Base-by-base conservation (phyloP, 2,888 invertebrate species). In the Xylota sylvarum region DNA sequence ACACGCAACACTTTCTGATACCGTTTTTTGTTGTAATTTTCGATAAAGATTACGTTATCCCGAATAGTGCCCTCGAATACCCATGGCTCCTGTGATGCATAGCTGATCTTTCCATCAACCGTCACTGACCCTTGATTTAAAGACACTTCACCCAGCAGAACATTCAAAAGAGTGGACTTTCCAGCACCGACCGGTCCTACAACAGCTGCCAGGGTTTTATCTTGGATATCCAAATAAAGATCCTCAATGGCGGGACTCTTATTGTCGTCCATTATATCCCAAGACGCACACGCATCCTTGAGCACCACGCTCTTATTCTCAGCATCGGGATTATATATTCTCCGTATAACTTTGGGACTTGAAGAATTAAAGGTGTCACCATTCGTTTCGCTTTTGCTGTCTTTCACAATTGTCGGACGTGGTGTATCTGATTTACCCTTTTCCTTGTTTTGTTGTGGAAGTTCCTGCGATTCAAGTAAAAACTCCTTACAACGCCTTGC, bases 31-130 rank as follows among this genome's bases (percentile, higher is more conserved):
- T 96, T 85, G 94, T 93, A 89, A 94, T 92, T 92, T 83, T 93
- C 94, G 0, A 98, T 98, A 92, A 99, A 99, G 1, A 98, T 92
- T 88, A 99, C 97, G 92, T 99, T 99, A 90, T 98, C 98, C 10
- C 97, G 94, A 0, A 99, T 96, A 84, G 97, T 96, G 30, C 96
- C 95, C 93, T 92, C 94, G 89, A 96, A 96, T 5, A 96, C 93
- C 97, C 98, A 98, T 0, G 98, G 95, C 89, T 97, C 95, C 90
- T 97, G 97, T 46, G 96, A 94, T 0, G 96, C 95, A 90, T 97
- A 98, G 32, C 95, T 95, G 0, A 96, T 90, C 62, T 92, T 93
- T 4, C 97, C 97, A 27, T 93, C 92, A 0, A 96, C 93, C 17
- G 93, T 91, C 17, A 94, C 90, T 27, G 89, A 94, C 89, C 97